phyloP scores from a whole-genome alignment of 1,140 invertebrate genomes.

The Apolygus lucorum region DNA sequence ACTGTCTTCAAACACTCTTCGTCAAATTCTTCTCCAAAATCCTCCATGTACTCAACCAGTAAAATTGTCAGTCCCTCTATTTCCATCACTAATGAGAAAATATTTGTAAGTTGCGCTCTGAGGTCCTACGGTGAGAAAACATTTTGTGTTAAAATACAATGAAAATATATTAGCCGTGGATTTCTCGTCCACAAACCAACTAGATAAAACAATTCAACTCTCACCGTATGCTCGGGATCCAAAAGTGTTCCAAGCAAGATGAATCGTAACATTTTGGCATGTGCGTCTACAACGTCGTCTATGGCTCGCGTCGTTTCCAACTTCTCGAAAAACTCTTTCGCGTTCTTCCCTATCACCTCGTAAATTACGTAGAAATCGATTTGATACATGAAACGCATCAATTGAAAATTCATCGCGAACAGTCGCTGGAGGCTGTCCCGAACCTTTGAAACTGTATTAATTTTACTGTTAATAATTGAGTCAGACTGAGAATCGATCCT shows the following conservation, averaged over 20 bases:
- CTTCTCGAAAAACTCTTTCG: background rate
- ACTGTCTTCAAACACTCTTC: background rate
- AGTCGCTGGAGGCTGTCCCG: background rate
- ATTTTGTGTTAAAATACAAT: too few species aligned
- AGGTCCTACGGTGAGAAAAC: background rate
- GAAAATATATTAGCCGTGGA: too few species aligned
- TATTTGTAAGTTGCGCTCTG: background rate
- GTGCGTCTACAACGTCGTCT: background rate
- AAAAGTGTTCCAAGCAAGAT: background rate
- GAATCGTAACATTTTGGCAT: slow-evolving; percentile 2
- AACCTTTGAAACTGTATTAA: too few species aligned
- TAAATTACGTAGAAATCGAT: slow-evolving; percentile 16
- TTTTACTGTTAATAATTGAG: too few species aligned
- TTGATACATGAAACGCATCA: slow-evolving; percentile 13
- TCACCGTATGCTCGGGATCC: background rate
- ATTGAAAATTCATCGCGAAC: background rate
- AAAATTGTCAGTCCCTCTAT: background rate
- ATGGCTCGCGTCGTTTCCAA: background rate
- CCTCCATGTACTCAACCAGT: background rate
- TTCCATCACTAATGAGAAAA: background rate
- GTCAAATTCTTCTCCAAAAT: background rate
- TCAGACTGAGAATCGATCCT: too few species aligned
- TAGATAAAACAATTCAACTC: background rate
- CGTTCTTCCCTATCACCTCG: slow-evolving; percentile 18
- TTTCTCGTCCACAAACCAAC: too few species aligned